phyloP scores from a whole-genome alignment of 1,140 invertebrate species.

The Sesamia nonagrioides region DNA sequence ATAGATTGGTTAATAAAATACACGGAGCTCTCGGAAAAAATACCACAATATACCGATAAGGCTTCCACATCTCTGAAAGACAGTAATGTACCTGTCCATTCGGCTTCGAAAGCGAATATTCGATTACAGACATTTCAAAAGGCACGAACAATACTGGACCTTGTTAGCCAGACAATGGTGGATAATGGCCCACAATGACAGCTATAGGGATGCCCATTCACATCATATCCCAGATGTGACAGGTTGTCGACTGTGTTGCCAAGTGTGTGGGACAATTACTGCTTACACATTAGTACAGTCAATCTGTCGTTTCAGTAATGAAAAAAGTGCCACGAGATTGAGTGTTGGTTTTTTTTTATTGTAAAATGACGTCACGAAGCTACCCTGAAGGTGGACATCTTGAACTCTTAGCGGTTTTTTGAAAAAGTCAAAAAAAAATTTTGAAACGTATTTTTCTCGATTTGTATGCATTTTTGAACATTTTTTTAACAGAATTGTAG shows the following conservation, averaged over 20 bases:
- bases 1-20: no score
- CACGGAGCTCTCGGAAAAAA: neutral
- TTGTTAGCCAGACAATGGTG: conserved; percentile 13
- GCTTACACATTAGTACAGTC: no score
- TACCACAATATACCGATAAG: neutral
- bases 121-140: conserved; percentile 17
- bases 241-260: neutral
- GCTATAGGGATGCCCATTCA: conserved; percentile 22
- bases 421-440: no score
- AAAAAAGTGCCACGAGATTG: no score
- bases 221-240: neutral
- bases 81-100: neutral
- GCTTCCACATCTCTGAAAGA: neutral
- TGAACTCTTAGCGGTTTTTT: no score
- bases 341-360: no score
- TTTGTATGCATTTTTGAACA: neutral
- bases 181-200: conserved; percentile 9
- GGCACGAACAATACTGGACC: neutral
- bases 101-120: conserved; percentile 22
- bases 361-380: no score
- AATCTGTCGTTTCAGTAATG: no score
- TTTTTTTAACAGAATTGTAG: no score
- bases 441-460: no score
- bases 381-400: no score
- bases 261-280: neutral